Evolutionary conservation across 2,888 invertebrate species (phyloP), one percentile per base, ranked within the genome.

Genomic region (Epirrhoe alternata): DNA sequence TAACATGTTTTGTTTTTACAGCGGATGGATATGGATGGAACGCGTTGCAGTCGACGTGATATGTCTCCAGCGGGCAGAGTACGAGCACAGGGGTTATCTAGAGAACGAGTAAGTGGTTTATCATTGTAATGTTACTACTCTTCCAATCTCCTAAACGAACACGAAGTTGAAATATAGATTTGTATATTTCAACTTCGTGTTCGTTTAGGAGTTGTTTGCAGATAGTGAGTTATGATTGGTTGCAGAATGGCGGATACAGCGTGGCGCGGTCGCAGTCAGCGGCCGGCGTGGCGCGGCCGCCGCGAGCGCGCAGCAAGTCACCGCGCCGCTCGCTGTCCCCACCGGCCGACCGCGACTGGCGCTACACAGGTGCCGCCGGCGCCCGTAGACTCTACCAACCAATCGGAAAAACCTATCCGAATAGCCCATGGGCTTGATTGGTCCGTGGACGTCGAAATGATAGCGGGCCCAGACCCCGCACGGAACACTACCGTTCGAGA

Each of bases 181-280:
- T 42, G 12, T 42, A 12, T 12, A 12, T 47, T 17, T 14, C 14
- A 16, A 7, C 24, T 50, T n/a, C 51, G 38, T 12, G 47, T 33
- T 57, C 6, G 17, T 59, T 14, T 35, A 17, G 33, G 3, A 57
- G 52, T 10, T 33, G 55, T 6, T 33, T 54, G 60, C 35, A 45
- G 38, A 7, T 47, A 12, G 38, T 42, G 38, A 42, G 3, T 30
- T 38, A 42, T 35, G 17, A 35, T 58, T 56, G 45, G 56, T 64
- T 49, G 52, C 86, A 93, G 94, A 90, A 94, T 71, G 81, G 81
- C 59, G 89, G 88, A 35, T 89, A 87, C 85, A 80, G 83, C 81
- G 88, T 86, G 96, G 96, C 97, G 84, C 95, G 97, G 75, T 97
- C 97, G 81, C 97, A 97, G 90, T 97, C 97, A 65, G 97, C 97